Evolutionary conservation across 2,797 vertebrate genomes (phyloP), one percentile per base, ranked within the genome.

Genomic region (Aeoliscus strigatus): DNA sequence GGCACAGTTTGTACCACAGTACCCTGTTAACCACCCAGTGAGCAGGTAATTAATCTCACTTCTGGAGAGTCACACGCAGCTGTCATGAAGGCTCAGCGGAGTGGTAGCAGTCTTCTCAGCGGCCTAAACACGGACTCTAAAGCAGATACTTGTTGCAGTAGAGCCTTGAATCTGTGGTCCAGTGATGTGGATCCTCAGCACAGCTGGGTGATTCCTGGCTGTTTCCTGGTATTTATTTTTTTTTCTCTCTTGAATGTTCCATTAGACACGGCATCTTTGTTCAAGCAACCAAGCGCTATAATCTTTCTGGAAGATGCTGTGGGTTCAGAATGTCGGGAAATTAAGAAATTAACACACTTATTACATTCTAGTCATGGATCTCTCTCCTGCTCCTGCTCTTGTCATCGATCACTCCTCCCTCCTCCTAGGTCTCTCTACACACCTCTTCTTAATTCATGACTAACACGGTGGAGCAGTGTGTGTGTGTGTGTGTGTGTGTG

Each of bases 401-500:
- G 51, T 50, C 51, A 47, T 32, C 28, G 26, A 39, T 72, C 25
- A 9, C 36, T 42, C 29, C 45, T 41, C 35, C 42, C 25, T 35
- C 32, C 39, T 16, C 18, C 13, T 32, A 26, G 34, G 24, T 39
- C 25, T 39, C 31, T 51, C 62, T 30, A 50, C 67, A 49, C 38
- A 40, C 26, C 6, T 40, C 43, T 47, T 70, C 57, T 70, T 73
- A 72, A 79, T 80, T 73, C 63, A 73, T 70, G 65, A 60, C 29
- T 47, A 58, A 50, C 49, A 50, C 38, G 31, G 43, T 16, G 34
- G 25, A 50, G 18, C 28, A 49, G 24, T 13, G 24, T 28, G 16
- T 9, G 12, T 30, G 31, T 10, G 9, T 34, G 27, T 38, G 37
- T 12, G 34, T 5, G 8, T 14, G 39, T 28, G 29, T 21, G 40